These are phyloP conservation scores for Asarcornis scutulata DNA, from an alignment of 2,113 vertebrate species.

Conservation along the genomic window DNA sequence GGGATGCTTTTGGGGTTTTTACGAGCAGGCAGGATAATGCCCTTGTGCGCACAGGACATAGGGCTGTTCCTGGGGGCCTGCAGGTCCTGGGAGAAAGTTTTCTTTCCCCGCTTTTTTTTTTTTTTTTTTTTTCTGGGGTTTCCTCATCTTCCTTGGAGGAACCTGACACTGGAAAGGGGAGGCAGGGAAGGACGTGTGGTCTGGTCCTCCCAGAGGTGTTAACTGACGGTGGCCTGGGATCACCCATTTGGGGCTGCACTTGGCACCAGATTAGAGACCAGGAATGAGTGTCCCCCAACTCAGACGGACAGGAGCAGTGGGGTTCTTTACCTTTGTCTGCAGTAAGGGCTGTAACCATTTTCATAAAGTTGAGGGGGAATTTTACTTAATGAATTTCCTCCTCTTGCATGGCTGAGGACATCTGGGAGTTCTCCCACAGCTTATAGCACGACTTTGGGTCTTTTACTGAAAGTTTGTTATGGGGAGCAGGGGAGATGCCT, in stretches of 20 bases:
- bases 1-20: neutral
- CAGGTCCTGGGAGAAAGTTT: neutral
- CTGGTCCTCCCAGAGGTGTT: neutral
- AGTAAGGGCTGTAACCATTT: neutral
- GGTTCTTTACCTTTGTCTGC: neutral
- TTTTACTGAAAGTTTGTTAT: neutral
- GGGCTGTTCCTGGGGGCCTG: neutral
- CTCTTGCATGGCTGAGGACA: neutral
- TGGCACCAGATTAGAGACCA: neutral
- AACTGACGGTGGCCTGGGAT: fast-evolving
- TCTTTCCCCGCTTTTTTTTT: neutral
- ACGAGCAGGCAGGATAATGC: neutral
- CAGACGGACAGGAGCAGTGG: neutral
- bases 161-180: neutral
- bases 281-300: neutral
- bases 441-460: neutral
- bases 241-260: neutral
- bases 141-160: neutral
- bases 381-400: neutral
- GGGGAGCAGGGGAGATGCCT: neutral
- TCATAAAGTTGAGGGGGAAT: neutral
- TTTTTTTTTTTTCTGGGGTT: neutral
- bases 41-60: neutral
- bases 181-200: neutral
- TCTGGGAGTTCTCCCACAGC: neutral